Conservation (phyloP, 2,797 vertebrate genomes). For the Sebastes baramenuke region DNA sequence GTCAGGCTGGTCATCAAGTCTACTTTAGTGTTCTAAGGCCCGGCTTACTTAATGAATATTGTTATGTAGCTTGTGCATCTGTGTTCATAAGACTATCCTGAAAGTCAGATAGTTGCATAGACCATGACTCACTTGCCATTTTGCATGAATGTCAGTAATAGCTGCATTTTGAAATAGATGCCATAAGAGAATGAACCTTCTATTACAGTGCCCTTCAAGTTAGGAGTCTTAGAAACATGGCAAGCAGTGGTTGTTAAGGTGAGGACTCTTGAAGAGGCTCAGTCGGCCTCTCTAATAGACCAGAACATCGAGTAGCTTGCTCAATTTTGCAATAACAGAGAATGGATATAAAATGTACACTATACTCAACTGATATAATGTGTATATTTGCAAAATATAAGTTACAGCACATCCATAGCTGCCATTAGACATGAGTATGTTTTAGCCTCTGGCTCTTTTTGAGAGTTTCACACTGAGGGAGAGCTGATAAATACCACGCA, state of each 20-base stretch:
- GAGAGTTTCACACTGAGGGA: neutral
- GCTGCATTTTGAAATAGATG: neutral
- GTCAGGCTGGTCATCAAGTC: slow-evolving; percentile 5
- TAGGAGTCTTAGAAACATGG: neutral
- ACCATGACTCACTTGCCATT: neutral
- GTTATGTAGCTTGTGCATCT: neutral
- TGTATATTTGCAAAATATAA: neutral
- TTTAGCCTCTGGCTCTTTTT: neutral
- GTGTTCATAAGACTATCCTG: neutral
- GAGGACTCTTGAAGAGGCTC: neutral
- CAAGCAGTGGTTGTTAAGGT: neutral
- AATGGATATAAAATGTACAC: neutral
- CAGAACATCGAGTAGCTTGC: neutral
- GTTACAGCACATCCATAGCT: neutral
- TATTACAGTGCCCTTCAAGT: neutral
- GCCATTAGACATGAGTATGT: neutral
- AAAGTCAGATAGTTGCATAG: neutral
- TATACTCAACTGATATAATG: neutral
- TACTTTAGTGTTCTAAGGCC: slow-evolving; percentile 2
- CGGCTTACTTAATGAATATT: slow-evolving; percentile 24
- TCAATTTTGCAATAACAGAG: neutral
- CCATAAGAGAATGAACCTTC: neutral
- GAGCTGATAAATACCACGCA: neutral
- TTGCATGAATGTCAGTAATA: neutral
- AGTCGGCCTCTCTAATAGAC: neutral